Conservation (phyloP, 2,797 vertebrate genomes). For the Poecilia velifera region DNA sequence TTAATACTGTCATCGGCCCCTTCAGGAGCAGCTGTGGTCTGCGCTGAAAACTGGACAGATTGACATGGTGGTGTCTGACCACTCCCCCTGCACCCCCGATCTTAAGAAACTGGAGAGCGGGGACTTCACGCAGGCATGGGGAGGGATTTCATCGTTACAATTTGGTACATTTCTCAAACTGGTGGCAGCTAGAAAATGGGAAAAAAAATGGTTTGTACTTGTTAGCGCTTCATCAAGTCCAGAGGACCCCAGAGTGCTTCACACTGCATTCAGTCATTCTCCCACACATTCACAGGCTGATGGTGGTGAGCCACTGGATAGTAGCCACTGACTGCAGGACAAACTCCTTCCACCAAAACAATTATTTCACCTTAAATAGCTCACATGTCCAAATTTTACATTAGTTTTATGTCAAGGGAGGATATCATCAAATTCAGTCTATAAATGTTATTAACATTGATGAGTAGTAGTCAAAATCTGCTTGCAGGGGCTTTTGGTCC, state of each 20-base stretch:
- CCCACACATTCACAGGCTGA: no score
- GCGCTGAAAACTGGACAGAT: slow-evolving; percentile 82
- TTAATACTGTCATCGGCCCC: background rate
- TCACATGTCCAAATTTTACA: background rate
- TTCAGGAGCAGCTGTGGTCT: slow-evolving; percentile 79
- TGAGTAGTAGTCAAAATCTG: background rate
- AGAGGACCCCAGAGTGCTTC: no score
- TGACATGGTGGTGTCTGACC: slow-evolving; percentile 89
- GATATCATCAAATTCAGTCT: background rate
- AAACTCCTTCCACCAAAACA: background rate
- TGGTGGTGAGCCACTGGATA: no score
- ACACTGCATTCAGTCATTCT: no score
- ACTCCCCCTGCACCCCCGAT: slow-evolving; percentile 84
- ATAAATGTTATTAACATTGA: background rate
- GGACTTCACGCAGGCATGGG: slow-evolving; percentile 86
- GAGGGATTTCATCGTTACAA: slow-evolving; percentile 87
- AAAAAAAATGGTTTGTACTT: no score
- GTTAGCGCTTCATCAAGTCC: no score
- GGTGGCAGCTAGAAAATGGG: no score
- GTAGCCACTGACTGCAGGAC: no score
- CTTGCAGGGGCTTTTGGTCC: background rate
- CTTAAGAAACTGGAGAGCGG: slow-evolving; percentile 81
- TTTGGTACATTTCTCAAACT: slow-evolving; percentile 73
- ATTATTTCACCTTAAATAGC: background rate
- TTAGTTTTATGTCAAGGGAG: background rate